phyloP scores from a whole-genome alignment of 1,140 invertebrate species.

The Aphis craccivora region DNA sequence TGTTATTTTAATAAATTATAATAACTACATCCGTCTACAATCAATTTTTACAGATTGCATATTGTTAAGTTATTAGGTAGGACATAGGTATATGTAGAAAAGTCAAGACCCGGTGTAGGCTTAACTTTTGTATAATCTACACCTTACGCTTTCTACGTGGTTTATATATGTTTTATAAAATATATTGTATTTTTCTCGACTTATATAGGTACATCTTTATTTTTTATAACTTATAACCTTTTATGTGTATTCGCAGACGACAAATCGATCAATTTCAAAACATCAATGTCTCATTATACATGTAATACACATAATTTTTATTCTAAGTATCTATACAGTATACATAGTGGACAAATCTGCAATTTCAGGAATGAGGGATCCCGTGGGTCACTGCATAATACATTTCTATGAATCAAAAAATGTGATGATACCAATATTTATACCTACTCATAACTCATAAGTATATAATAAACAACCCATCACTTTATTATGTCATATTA shows the following conservation, averaged over 20 bases:
- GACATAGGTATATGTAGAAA: not conserved
- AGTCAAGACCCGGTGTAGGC: not conserved
- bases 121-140: not conserved
- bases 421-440: not conserved
- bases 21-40: not conserved
- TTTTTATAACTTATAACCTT: not conserved
- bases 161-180: not conserved
- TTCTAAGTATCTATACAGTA: not conserved
- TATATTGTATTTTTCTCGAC: not conserved
- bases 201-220: not conserved
- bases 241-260: not conserved
- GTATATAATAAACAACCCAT: not conserved
- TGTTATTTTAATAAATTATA: not conserved
- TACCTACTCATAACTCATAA: not conserved
- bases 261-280: not conserved
- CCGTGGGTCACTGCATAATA: not conserved
- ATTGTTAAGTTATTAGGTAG: not conserved
- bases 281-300: not conserved
- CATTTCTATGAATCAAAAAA: not conserved
- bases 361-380: not conserved
- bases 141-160: not conserved
- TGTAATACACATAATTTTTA: not conserved
- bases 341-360: not conserved
- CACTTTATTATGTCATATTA: not conserved
- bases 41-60: not conserved